Base-by-base conservation (phyloP, 2,888 invertebrate species). In the Odontocerum albicorne region DNA sequence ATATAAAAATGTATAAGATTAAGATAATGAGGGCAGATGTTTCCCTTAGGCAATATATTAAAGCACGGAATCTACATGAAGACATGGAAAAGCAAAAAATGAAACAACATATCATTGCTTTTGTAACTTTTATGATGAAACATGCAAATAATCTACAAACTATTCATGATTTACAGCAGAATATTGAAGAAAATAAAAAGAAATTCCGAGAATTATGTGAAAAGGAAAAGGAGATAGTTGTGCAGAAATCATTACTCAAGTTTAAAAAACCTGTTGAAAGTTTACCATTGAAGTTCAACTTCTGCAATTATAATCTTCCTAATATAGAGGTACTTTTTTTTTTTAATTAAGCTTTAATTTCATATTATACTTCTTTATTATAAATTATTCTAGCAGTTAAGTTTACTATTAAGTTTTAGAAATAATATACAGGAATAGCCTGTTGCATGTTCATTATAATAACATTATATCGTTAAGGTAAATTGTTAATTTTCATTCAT, bases 61-160 rank as follows among this genome's bases (percentile, higher is more conserved):
- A 22, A n/a, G 20, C 49, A 17, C 12, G 15, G 1, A 8, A 49
- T 15, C 13, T n/a, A 35, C 31, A 43, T 13, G 15, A 49, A 7
- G 8, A 15, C 16, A 42, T 49, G 2, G 17, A 42, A 4, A 35
- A 19, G 6, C 21, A 27, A 20, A 44, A 22, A 8, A 32, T n/a
- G 8, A 35, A 50, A 38, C 22, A 36, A 12, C n/a, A 21, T 8
- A 50, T 55, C 7, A 21, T 55, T 12, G 16, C 16, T 15, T 55
- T 55, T 44, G 49, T 49, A 16, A 22, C 20, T n/a, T 21, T 13
- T 12, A 50, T 49, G 49, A 32, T 43, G 1, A 22, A 43, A 10
- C 4, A 15, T 17, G 13, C 2, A 10, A 21, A 17, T 42, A 42
- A 17, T 3, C 13, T 17, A 36, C 49, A 13, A 6, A 12, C 19